A percentile compares a stretch with the other conserved stretches of the same genome.
Conservation (phyloP, 2,113 vertebrate species). For the Entelurus aequoreus region DNA sequence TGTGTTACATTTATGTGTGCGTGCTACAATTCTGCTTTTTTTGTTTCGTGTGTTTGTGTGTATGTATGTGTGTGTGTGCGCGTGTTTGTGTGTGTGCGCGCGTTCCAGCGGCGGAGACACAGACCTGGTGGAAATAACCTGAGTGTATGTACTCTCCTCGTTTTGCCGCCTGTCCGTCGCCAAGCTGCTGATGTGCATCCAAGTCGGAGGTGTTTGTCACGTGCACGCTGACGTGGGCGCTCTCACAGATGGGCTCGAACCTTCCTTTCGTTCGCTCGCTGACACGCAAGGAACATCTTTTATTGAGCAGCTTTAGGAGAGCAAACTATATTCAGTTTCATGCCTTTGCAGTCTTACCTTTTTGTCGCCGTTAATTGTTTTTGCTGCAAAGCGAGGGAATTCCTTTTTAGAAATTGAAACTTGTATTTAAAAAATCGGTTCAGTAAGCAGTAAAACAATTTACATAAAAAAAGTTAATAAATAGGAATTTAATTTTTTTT, state of each 20-base stretch:
- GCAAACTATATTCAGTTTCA: not conserved
- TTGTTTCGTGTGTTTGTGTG: slow-evolving; percentile 45
- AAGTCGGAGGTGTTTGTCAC: not conserved
- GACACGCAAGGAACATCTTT: not conserved
- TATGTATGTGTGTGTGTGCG: slow-evolving; percentile 45
- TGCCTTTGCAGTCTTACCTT: no score
- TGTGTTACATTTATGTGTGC: slow-evolving; percentile 3
- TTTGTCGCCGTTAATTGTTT: no score
- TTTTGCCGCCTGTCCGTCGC: slow-evolving; percentile 1
- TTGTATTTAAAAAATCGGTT: no score
- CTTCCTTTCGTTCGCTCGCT: not conserved
- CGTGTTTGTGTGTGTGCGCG: slow-evolving; percentile 61
- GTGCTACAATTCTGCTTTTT: slow-evolving; percentile 47
- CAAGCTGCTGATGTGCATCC: slow-evolving; percentile 26
- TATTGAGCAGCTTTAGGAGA: not conserved
- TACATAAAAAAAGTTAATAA: no score
- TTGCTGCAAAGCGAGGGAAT: no score
- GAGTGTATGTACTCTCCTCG: slow-evolving; percentile 64
- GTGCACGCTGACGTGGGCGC: not conserved
- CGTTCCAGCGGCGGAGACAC: slow-evolving; percentile 71
- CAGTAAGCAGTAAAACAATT: no score
- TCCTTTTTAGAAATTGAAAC: no score
- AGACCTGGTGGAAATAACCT: slow-evolving; percentile 67
- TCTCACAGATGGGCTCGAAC: slow-evolving; percentile 3
- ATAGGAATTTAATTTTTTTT: no score